A percentile compares a stretch with the other conserved stretches of the same genome.
Evolutionary conservation across 1,140 invertebrate species (phyloP).

Genomic region (Drosophila sechellia): DNA sequence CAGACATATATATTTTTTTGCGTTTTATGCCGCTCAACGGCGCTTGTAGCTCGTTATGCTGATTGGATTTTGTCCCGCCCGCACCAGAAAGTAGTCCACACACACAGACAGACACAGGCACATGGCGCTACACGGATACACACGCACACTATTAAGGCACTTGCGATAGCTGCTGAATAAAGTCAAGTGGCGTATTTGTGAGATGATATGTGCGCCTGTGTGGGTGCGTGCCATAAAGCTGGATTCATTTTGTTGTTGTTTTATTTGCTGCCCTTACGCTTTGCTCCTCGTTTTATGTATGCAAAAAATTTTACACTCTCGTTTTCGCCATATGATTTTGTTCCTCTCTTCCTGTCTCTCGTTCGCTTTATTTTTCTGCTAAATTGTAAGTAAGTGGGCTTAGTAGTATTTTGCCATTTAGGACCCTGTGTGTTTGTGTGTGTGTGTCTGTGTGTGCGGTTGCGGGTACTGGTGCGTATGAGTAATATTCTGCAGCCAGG

Average conservation of each 20-base stretch:
- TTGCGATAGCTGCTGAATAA: constrained; percentile 67
- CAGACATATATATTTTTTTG: constrained; percentile 57
- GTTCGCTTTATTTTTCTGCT: constrained; percentile 60
- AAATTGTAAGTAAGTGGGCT: constrained; percentile 83
- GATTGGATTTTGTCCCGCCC: constrained; percentile 82
- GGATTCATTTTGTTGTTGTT: constrained; percentile 76
- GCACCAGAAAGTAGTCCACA: constrained; percentile 76
- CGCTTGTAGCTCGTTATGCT: constrained; percentile 82
- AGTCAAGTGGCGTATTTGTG: constrained; percentile 69
- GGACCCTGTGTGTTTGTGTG: constrained; percentile 12
- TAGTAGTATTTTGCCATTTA: constrained; percentile 80
- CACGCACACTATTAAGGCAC: constrained; percentile 75
- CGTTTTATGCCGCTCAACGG: constrained; percentile 79
- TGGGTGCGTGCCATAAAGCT: constrained; percentile 76
- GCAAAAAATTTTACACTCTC: constrained; percentile 80
- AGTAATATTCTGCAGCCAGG: constrained; percentile 56
- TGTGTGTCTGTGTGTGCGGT: constrained; percentile 31
- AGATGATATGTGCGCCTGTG: constrained; percentile 20
- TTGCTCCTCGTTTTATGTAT: constrained; percentile 68
- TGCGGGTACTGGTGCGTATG: constrained; percentile 41
- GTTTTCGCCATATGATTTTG: constrained; percentile 68
- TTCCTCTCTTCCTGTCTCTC: constrained; percentile 45
- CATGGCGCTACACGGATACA: constrained; percentile 13
- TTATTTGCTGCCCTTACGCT: constrained; percentile 48
- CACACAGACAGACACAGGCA: constrained; percentile 21